A percentile compares a stretch with the other conserved stretches of the same genome.
Evolutionary conservation across 2,888 invertebrate genomes (phyloP).

Genomic region (Pheosia tremula): DNA sequence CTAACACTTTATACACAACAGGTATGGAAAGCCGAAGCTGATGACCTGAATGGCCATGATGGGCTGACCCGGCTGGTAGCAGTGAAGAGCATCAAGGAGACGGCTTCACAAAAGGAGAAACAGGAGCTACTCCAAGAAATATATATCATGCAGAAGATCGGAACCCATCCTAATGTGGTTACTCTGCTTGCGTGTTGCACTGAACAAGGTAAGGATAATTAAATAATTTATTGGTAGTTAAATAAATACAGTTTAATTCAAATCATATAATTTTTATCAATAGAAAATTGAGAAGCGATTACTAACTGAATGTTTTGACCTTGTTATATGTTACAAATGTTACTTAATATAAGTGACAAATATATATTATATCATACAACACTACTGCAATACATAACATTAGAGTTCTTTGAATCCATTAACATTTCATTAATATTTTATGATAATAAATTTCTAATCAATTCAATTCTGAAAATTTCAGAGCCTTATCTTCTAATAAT

Average conservation of each 20-base stretch:
- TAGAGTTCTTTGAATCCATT: no score
- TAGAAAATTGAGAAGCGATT: no score
- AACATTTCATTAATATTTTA: neutral
- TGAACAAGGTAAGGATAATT: constrained; percentile 88
- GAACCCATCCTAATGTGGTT: constrained; percentile 93
- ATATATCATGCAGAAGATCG: constrained; percentile 92
- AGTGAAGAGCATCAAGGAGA: constrained; percentile 92
- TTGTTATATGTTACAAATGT: no score
- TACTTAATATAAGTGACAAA: no score
- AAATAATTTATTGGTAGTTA: no score
- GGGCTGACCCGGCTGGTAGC: constrained; percentile 92
- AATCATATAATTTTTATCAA: no score
- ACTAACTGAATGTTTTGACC: no score
- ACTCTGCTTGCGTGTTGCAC: constrained; percentile 92
- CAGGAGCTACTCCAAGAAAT: constrained; percentile 89
- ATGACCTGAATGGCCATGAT: constrained; percentile 90
- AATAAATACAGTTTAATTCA: no score
- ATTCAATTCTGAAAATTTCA: constrained; percentile 62
- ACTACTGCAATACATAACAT: no score
- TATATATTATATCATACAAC: no score
- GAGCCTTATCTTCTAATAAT: constrained; percentile 93
- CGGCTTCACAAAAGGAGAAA: constrained; percentile 90
- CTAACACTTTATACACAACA: constrained; percentile 46
- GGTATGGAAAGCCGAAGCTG: constrained; percentile 95
- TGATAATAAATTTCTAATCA: neutral